phyloP scores from a whole-genome alignment of 2,113 vertebrate species.

The Steatornis caripensis region DNA sequence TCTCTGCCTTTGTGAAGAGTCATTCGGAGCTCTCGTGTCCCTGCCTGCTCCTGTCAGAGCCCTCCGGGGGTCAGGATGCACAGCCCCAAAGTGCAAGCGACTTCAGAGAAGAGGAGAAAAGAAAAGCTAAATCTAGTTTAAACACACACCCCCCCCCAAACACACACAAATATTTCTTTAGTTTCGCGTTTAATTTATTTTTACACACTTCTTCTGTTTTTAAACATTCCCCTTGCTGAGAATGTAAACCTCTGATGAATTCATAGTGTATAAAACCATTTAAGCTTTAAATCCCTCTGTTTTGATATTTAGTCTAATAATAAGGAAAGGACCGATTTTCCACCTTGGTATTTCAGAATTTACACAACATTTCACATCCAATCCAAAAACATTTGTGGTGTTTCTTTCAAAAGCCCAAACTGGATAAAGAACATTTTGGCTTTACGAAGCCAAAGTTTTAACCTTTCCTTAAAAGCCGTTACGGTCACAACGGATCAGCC shows the following conservation, averaged over 20 bases:
- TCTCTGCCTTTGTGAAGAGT: neutral
- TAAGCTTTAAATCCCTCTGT: neutral
- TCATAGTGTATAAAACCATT: neutral
- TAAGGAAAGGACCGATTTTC: constrained; percentile 44
- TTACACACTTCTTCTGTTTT: neutral
- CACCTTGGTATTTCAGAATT: constrained; percentile 13
- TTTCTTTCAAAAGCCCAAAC: constrained; percentile 42
- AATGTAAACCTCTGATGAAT: neutral
- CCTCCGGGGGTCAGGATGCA: neutral
- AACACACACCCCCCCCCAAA: neutral
- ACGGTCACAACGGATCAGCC: neutral
- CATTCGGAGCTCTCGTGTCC: neutral
- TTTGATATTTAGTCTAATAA: neutral
- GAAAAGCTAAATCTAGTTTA: neutral
- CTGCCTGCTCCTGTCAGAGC: neutral
- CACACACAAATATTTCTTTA: neutral
- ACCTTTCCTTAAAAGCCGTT: neutral
- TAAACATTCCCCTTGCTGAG: neutral
- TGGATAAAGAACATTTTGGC: constrained; percentile 39
- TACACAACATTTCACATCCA: neutral
- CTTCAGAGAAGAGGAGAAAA: neutral
- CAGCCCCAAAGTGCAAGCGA: neutral
- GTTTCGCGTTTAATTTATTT: neutral
- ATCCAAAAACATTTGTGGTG: constrained; percentile 10
- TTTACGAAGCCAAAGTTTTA: neutral